A percentile compares a stretch with the other conserved stretches of the same genome.
These are phyloP conservation scores for Diachasma alloeum DNA, from an alignment of 1,140 invertebrate species.

Conservation along the genomic window DNA sequence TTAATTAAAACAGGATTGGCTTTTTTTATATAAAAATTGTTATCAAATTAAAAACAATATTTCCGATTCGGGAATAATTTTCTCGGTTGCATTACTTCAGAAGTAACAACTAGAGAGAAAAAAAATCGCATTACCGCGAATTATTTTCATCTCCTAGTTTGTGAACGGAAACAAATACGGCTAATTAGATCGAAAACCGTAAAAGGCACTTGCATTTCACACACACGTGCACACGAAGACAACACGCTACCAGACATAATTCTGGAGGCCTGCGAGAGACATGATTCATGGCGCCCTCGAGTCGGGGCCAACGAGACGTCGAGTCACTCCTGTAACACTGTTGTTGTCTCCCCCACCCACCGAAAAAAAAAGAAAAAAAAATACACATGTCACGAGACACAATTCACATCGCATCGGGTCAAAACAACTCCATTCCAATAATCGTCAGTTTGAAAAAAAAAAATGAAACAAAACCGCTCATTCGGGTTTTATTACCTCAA, in stretches of 20 bases:
- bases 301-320: background rate
- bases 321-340: background rate
- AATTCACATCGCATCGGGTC: background rate
- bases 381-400: slow-evolving; percentile 5
- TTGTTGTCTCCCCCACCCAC: background rate
- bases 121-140: background rate
- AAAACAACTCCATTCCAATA: background rate
- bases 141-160: background rate
- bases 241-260: background rate
- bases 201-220: background rate
- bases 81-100: background rate
- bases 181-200: slow-evolving; percentile 19
- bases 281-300: slow-evolving; percentile 8
- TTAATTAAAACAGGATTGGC: too few relatives aligned
- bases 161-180: slow-evolving; percentile 5
- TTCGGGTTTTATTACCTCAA: background rate
- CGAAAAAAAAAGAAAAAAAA: background rate
- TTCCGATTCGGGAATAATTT: too few relatives aligned
- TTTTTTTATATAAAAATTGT: too few relatives aligned
- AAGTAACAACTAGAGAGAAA: background rate
- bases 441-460: background rate
- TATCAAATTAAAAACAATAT: too few relatives aligned
- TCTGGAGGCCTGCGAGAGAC: background rate
- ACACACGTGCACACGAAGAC: background rate
- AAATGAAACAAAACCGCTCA: background rate